Percentiles rank a stretch among this genome's conserved stretches.
phyloP scores from a whole-genome alignment of 2,113 vertebrate species.

The Larimichthys polyactis region DNA sequence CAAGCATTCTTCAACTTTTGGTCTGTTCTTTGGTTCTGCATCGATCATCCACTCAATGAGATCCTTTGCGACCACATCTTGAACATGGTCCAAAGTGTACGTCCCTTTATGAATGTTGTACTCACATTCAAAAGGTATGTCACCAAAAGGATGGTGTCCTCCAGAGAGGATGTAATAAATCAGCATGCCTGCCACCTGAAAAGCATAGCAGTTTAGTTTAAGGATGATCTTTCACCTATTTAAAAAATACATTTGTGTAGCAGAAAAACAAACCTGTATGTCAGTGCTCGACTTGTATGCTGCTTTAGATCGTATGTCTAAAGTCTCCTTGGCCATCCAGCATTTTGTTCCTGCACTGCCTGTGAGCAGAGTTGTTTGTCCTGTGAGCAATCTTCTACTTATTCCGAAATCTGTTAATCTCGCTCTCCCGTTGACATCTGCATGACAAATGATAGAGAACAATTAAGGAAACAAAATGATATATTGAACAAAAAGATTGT shows the following conservation, averaged over 20 bases:
- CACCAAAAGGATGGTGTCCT: conserved; percentile 78
- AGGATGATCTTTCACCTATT: no score
- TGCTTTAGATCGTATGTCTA: conserved; percentile 14
- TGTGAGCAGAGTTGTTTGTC: conserved; percentile 63
- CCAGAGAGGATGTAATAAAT: conserved; percentile 78
- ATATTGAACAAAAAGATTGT: no score
- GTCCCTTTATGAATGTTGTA: conserved; percentile 46
- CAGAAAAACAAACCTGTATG: conserved; percentile 68
- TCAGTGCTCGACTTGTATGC: conserved; percentile 74
- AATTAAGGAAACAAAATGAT: background rate
- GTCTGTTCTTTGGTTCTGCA: conserved; percentile 60
- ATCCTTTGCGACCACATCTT: conserved; percentile 73
- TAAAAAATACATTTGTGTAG: no score
- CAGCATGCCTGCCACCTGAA: conserved; percentile 80
- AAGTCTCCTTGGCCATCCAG: conserved; percentile 77
- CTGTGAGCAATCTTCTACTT: conserved; percentile 61
- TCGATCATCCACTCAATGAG: conserved; percentile 76
- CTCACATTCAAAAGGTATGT: background rate
- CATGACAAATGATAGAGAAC: background rate
- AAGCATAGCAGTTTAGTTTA: rapidly evolving
- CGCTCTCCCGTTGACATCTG: conserved; percentile 63
- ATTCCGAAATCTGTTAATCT: conserved; percentile 80
- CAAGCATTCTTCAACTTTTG: conserved; percentile 67
- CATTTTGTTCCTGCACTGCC: conserved; percentile 68
- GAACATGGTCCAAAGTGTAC: conserved; percentile 68